Evolutionary conservation across 2,797 vertebrate species (phyloP).

Genomic region (Chromobotia macracanthus): DNA sequence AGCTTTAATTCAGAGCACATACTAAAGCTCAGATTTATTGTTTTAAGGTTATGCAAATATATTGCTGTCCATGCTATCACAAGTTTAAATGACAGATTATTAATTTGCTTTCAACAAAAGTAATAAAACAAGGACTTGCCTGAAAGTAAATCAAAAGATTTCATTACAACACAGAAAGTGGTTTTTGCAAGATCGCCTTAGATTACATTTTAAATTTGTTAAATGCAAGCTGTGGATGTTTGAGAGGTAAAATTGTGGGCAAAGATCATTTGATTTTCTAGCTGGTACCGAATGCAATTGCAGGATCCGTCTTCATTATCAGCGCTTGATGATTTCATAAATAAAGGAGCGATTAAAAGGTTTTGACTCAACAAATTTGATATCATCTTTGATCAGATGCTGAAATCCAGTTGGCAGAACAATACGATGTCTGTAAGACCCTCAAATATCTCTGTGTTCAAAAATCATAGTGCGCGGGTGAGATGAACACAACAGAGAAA

Average conservation of each 20-base stretch:
- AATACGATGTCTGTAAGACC: not conserved
- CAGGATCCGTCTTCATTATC: not conserved
- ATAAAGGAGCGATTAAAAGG: not conserved
- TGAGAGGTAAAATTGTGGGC: not conserved
- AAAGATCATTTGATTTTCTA: constrained; percentile 29
- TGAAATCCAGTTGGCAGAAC: not conserved
- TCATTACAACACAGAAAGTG: not conserved
- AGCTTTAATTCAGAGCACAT: not conserved
- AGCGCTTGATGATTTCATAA: not conserved
- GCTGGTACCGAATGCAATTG: not conserved
- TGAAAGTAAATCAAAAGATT: not conserved
- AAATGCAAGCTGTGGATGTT: constrained; percentile 5
- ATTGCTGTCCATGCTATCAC: not conserved
- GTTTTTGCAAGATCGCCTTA: constrained; percentile 15
- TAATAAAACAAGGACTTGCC: not conserved
- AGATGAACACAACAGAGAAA: not conserved
- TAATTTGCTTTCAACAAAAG: constrained; percentile 4
- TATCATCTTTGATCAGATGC: constrained; percentile 9
- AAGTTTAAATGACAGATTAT: not conserved
- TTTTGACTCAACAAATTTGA: not conserved
- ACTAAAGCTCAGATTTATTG: no score
- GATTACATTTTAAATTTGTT: constrained; percentile 13
- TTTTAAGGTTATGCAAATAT: not conserved
- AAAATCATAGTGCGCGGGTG: not conserved
- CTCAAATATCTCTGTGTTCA: not conserved